Evolutionary conservation across 2,888 invertebrate species (phyloP), one percentile per base, ranked within the genome.

Genomic region (Leptura quadrifasciata): DNA sequence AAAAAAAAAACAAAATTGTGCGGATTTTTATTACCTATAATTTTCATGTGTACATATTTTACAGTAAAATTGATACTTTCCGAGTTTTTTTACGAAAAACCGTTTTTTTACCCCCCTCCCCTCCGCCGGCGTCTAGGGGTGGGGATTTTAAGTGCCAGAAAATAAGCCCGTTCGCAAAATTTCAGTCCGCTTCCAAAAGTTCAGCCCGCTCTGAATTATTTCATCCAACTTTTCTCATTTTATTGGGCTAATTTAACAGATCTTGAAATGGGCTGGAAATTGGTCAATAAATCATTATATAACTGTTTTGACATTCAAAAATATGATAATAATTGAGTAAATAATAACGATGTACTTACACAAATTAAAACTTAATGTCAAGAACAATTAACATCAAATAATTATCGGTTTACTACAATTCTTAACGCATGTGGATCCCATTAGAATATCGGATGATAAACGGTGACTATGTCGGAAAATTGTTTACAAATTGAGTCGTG

Each of bases 311-410:
- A 47, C 47, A 47, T 47, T 10, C 15, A 47, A n/a, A 47, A 47
- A 3, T n/a, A 12, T 0, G 5, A 47, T n/a, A 47, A 47, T n/a
- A 47, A 47, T n/a, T n/a, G n/a, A 47, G 47, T 47, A 47, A 47
- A 47, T 47, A n/a, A 47, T 2, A 47, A 15, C 15, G 12, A 47
- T 15, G 47, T 10, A 35, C 35, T 8, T 47, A 5, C 24, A 2
- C 2, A 47, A 47, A 47, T 47, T 47, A 12, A n/a, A 6, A 47
- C 47, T 47, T 15, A 47, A 47, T 47, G 47, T 47, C 47, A 47
- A 47, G 47, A 47, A 47, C 47, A 47, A 47, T 47, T 47, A 47
- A 47, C 47, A 12, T n/a, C 47, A 47, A 47, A n/a, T 47, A 47
- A 47, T 47, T 47, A 47, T n/a, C 47, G 15, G n/a, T 47, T 47